Evolutionary conservation across 2,113 vertebrate genomes (phyloP), one percentile per base, ranked within the genome.

Genomic region (Barbus barbus): DNA sequence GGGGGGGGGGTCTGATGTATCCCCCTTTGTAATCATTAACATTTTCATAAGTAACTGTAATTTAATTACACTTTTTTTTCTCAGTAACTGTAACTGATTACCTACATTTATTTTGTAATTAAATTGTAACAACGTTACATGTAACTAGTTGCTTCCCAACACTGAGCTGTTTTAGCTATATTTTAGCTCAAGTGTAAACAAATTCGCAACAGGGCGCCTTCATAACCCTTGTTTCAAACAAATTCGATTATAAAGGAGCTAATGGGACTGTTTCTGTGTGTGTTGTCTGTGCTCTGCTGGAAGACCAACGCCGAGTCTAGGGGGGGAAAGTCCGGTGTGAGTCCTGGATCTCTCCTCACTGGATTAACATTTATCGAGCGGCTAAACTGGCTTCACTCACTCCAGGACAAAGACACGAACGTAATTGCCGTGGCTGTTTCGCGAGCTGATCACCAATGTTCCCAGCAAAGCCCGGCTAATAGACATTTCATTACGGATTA

Each of bases 361-460:
- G 97, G 97, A 99, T 99, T 98, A 98, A 96, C 98, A 97, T 98
- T 97, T 98, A 99, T 98, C 97, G 97, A 99, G 96, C 95, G 92
- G 95, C 96, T 96, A 97, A 96, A 96, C 94, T 93, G 92, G 92
- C 94, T 94, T 95, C 94, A 96, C 94, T 92, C 93, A 94, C 97
- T 96, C 91, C 93, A 94, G 96, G 97, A 97, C 96, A 95, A 95
- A 98, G 95, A 97, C 96, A 96, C 96, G 95, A 84, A 94, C 95
- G 95, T 98, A 98, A 98, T 97, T 98, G 97, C 95, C 89, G 92
- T 93, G 95, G 94, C 94, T 96, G 96, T 97, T 97, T 95, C 95
- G 95, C 94, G 95, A 97, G 97, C 96, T 97, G 97, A 98, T 98
- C 97, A 96, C 96, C 94, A 93, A 95, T 96, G 94, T 95, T 95